These are phyloP conservation scores for Ectropis crepuscularia DNA, from an alignment of 2,888 invertebrate species.

Conservation along the genomic window DNA sequence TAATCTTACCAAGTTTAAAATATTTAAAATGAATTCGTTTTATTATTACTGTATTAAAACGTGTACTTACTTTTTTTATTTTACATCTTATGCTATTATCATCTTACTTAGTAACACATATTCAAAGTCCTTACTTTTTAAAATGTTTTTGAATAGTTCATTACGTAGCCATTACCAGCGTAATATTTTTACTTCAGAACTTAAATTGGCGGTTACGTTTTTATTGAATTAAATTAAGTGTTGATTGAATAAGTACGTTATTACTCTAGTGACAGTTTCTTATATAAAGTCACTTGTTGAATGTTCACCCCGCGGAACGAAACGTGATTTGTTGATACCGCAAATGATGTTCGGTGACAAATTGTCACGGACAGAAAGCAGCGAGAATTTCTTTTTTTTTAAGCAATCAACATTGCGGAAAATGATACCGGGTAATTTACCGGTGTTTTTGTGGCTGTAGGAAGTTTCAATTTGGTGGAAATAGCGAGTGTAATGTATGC, in stretches of 20 bases:
- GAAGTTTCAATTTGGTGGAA: slow-evolving; percentile 17
- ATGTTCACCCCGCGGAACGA: slow-evolving; percentile 11
- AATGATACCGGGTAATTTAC: slow-evolving; percentile 9
- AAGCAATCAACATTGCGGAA: slow-evolving; percentile 4
- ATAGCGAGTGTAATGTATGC: slow-evolving; percentile 22
- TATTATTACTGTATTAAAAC: no score
- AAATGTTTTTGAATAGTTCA: no score
- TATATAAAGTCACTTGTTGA: slow-evolving; percentile 13
- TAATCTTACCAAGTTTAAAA: no score
- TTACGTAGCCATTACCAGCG: no score
- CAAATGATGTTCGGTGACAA: slow-evolving; percentile 18
- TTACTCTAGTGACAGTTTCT: background rate
- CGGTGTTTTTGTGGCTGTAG: slow-evolving; percentile 15
- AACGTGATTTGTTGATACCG: slow-evolving; percentile 18
- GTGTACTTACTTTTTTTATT: no score
- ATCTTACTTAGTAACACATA: no score
- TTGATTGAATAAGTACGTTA: background rate
- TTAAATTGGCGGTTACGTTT: no score
- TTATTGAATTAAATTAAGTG: background rate
- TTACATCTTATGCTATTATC: no score
- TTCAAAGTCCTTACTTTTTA: no score
- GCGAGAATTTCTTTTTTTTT: slow-evolving; percentile 21
- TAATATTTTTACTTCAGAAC: no score
- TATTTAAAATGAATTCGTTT: no score
- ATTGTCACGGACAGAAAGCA: slow-evolving; percentile 12